A percentile compares a stretch with the other conserved stretches of the same genome.
Conservation (phyloP, 2,888 invertebrate species). For the Eupithecia abbreviata region DNA sequence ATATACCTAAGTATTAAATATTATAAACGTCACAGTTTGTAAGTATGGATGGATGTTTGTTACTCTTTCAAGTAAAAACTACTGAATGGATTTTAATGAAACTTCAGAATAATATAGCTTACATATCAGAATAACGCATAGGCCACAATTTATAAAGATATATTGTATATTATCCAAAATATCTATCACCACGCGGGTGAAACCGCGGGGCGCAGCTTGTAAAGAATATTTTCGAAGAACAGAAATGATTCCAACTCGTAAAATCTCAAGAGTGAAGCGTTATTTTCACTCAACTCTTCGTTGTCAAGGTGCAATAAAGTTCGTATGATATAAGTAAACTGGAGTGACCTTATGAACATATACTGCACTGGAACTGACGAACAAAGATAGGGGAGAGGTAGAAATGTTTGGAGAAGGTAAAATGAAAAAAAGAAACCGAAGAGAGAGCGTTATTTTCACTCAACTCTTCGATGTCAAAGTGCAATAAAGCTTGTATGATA, state of each 20-base stretch:
- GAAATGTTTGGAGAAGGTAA: constrained; percentile 5
- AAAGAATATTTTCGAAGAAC: too few relatives aligned
- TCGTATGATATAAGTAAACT: constrained; percentile 22
- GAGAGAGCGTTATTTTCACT: constrained; percentile 26
- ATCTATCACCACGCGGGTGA: too few relatives aligned
- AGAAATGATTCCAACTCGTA: constrained; percentile 9
- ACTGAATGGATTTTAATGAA: too few relatives aligned
- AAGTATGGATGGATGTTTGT: too few relatives aligned
- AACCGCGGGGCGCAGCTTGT: too few relatives aligned
- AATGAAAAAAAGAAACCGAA: background rate
- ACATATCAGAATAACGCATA: too few relatives aligned
- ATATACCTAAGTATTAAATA: too few relatives aligned
- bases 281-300: constrained; percentile 25
- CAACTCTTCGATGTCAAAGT: constrained; percentile 20
- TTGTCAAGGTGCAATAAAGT: constrained; percentile 28
- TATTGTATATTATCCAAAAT: too few relatives aligned
- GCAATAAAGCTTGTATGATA: constrained; percentile 25
- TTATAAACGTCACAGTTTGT: too few relatives aligned
- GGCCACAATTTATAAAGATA: too few relatives aligned
- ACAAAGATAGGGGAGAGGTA: background rate
- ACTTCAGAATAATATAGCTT: too few relatives aligned
- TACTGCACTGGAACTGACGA: constrained; percentile 16
- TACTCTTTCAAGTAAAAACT: too few relatives aligned
- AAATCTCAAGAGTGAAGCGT: constrained; percentile 4
- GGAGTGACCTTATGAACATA: constrained; percentile 18